phyloP scores from a whole-genome alignment of 1,140 invertebrate species.

The Drosophila setifemur region DNA sequence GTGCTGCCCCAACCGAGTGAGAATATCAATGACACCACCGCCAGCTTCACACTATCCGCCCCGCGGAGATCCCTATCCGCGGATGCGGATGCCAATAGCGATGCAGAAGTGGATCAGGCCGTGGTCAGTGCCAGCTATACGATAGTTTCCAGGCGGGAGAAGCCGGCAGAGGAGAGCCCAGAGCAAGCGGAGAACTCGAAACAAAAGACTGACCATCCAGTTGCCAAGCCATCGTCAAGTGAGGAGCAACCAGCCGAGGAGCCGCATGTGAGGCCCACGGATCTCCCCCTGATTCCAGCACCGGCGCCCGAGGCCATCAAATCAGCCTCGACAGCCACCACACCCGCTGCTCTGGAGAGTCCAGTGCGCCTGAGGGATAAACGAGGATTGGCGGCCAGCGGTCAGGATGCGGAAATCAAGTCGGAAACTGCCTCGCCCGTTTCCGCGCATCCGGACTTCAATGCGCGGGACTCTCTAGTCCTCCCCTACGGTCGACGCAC shows the following conservation, averaged over 20 bases:
- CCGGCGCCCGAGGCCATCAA: constrained; percentile 14
- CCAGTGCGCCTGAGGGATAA: constrained; percentile 80
- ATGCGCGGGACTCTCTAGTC: constrained; percentile 64
- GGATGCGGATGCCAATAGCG: constrained; percentile 17
- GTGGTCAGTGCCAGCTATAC: constrained; percentile 77
- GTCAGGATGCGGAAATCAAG: constrained; percentile 58
- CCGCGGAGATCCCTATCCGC: constrained; percentile 42
- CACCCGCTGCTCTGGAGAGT: constrained; percentile 60
- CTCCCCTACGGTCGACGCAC: constrained; percentile 66
- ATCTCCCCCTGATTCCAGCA: constrained; percentile 38
- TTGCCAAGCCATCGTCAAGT: constrained; percentile 32
- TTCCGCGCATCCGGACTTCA: constrained; percentile 52
- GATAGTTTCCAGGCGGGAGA: constrained; percentile 60
- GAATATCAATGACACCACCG: constrained; percentile 66
- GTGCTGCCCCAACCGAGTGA: constrained; percentile 13
- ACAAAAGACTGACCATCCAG: constrained; percentile 68
- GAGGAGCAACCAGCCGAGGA: background rate
- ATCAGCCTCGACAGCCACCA: constrained; percentile 32
- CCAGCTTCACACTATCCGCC: constrained; percentile 70
- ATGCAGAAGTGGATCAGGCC: constrained; percentile 16
- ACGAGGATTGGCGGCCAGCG: constrained; percentile 37
- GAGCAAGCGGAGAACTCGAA: constrained; percentile 8
- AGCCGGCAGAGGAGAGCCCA: constrained; percentile 5
- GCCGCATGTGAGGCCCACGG: constrained; percentile 47
- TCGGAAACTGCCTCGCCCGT: constrained; percentile 65